Conservation (phyloP, 2,797 vertebrate genomes). For the Cossypha polioptera region DNA sequence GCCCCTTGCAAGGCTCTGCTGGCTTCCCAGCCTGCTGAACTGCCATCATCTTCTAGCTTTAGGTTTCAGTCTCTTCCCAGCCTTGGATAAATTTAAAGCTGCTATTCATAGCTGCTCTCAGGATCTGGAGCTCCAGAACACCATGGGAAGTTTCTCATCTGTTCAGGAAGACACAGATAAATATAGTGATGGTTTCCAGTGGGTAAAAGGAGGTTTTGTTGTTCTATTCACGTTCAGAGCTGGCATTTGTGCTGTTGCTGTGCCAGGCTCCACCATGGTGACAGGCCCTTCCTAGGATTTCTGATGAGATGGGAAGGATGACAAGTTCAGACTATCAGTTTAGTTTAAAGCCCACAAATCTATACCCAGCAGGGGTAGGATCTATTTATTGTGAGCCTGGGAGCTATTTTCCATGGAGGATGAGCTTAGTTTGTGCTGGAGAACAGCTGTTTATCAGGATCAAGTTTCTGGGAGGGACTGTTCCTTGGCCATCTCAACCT, state of each 20-base stretch:
- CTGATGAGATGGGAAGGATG: not conserved
- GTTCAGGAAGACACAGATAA: slow-evolving; percentile 38
- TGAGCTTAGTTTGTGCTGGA: not conserved
- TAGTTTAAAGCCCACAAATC: not conserved
- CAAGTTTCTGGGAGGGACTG: not conserved
- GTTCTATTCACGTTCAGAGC: slow-evolving; percentile 5
- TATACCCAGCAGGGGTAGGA: not conserved
- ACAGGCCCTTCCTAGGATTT: not conserved
- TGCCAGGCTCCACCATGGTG: not conserved
- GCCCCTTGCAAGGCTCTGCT: not conserved
- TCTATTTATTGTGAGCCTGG: not conserved
- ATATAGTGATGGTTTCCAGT: slow-evolving; percentile 24
- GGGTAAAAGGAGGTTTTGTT: slow-evolving; percentile 16
- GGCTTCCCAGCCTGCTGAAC: not conserved
- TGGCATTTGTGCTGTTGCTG: not conserved
- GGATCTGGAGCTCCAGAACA: slow-evolving; percentile 50
- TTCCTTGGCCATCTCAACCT: slow-evolving; percentile 4
- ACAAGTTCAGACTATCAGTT: not conserved
- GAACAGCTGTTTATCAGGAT: not conserved
- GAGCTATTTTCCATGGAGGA: not conserved
- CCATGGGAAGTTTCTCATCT: slow-evolving; percentile 43
- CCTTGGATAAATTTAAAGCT: slow-evolving; percentile 30
- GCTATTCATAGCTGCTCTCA: slow-evolving; percentile 30
- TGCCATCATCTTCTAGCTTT: not conserved
- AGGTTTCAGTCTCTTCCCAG: not conserved